Evolutionary conservation across 2,888 invertebrate genomes (phyloP).

Genomic region (Agriopis leucophaearia): DNA sequence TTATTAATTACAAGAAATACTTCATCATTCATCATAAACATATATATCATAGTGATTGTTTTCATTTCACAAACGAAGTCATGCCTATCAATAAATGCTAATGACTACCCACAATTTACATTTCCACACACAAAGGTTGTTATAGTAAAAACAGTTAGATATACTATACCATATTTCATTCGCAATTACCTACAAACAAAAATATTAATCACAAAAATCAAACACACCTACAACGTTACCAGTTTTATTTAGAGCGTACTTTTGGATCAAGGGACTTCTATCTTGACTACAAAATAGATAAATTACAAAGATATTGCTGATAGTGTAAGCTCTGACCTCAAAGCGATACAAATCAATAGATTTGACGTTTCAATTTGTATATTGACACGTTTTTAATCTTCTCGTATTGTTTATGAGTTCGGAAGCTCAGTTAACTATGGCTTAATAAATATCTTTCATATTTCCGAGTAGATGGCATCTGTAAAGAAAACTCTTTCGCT

Average conservation of each 20-base stretch:
- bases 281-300: slow-evolving; percentile 43
- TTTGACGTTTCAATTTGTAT: slow-evolving; percentile 83
- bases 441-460: slow-evolving; percentile 73
- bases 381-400: slow-evolving; percentile 84
- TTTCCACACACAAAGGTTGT: slow-evolving; percentile 24
- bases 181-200: slow-evolving; percentile 26
- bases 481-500: slow-evolving; percentile 8
- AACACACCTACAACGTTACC: slow-evolving; percentile 22
- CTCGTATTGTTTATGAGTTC: slow-evolving; percentile 77
- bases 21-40: slow-evolving; percentile 18
- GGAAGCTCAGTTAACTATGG: slow-evolving; percentile 72
- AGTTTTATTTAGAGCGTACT: slow-evolving; percentile 45
- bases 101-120: slow-evolving; percentile 27
- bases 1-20: slow-evolving; percentile 20
- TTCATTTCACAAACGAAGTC: slow-evolving; percentile 19
- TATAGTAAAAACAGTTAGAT: slow-evolving; percentile 22
- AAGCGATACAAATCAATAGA: slow-evolving; percentile 77
- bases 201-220: slow-evolving; percentile 25
- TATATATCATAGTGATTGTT: slow-evolving; percentile 25
- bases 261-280: slow-evolving; percentile 46
- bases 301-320: slow-evolving; percentile 37
- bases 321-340: slow-evolving; percentile 56
- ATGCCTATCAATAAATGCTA: slow-evolving; percentile 29
- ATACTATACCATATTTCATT: slow-evolving; percentile 26
- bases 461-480: slow-evolving; percentile 53